Conservation (phyloP, 2,113 vertebrate genomes). For the Petrocephalus microphthalmus region DNA sequence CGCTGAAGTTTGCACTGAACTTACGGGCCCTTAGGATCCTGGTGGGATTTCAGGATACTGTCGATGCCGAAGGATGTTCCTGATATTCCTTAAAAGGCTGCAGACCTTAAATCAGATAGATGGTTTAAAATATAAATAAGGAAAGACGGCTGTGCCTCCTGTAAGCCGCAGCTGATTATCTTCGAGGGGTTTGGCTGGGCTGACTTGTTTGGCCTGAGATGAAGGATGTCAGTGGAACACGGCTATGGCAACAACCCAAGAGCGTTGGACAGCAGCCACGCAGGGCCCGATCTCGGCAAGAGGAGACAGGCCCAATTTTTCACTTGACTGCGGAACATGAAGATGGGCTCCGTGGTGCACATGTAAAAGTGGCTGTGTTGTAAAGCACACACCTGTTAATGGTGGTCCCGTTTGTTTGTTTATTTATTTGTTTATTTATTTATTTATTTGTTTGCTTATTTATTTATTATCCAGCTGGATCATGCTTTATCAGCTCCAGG, state of each 20-base stretch:
- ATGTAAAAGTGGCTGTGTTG: background rate
- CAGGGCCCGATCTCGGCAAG: conserved; percentile 7
- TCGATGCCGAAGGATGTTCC: background rate
- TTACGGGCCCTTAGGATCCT: background rate
- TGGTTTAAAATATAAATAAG: background rate
- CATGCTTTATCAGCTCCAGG: background rate
- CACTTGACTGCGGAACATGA: conserved; percentile 5
- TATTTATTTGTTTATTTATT: background rate
- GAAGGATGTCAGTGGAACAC: conserved; percentile 19
- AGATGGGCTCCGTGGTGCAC: background rate
- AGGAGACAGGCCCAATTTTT: conserved; percentile 13
- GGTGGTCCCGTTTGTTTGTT: background rate
- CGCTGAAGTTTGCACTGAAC: background rate
- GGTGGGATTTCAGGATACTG: background rate
- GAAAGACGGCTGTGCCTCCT: background rate
- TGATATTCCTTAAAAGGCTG: background rate
- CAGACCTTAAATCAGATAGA: background rate
- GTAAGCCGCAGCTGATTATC: background rate
- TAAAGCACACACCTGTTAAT: conserved; percentile 7
- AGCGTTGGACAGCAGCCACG: conserved; percentile 18
- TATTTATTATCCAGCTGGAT: background rate
- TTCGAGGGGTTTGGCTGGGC: background rate
- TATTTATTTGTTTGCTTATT: background rate
- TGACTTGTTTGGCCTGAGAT: conserved; percentile 11
- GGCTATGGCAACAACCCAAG: conserved; percentile 24